Percentiles rank a stretch among this genome's conserved stretches.
Conservation (phyloP, 2,888 invertebrate species). For the Andricus quercusramuli region DNA sequence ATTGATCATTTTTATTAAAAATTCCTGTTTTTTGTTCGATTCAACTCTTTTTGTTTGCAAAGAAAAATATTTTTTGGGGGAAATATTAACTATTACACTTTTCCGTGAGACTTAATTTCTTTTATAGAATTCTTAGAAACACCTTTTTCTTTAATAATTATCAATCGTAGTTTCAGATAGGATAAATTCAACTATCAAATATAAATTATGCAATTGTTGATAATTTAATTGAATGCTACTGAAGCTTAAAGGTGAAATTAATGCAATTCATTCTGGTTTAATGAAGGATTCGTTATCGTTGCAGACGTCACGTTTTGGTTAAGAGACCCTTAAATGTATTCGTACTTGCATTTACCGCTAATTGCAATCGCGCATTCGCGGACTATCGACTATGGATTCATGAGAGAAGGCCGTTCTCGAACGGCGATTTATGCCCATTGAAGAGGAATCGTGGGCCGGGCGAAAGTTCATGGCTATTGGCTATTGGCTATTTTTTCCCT, state of each 20-base stretch:
- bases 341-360: constrained; percentile 35
- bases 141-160: background rate
- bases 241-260: constrained; percentile 11
- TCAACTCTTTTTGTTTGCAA: no score
- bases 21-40: no score
- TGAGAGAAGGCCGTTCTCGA: constrained; percentile 6
- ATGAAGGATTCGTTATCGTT: constrained; percentile 34
- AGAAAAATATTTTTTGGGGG: no score
- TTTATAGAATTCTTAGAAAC: background rate
- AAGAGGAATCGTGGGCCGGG: constrained; percentile 11
- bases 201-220: constrained; percentile 14
- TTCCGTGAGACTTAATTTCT: no score
- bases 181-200: background rate
- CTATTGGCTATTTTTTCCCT: constrained; percentile 30
- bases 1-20: no score
- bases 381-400: background rate
- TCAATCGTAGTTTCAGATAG: background rate
- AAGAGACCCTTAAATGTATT: constrained; percentile 30
- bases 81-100: no score
- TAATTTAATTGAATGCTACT: constrained; percentile 23
- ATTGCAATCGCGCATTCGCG: constrained; percentile 19
- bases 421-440: constrained; percentile 26
- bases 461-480: constrained; percentile 21
- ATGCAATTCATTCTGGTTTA: constrained; percentile 13
- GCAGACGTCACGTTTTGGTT: constrained; percentile 27